Percentiles rank a stretch among this genome's conserved stretches.
These are phyloP conservation scores for Aphidius gifuensis DNA, from an alignment of 1,140 invertebrate genomes.

Conservation along the genomic window DNA sequence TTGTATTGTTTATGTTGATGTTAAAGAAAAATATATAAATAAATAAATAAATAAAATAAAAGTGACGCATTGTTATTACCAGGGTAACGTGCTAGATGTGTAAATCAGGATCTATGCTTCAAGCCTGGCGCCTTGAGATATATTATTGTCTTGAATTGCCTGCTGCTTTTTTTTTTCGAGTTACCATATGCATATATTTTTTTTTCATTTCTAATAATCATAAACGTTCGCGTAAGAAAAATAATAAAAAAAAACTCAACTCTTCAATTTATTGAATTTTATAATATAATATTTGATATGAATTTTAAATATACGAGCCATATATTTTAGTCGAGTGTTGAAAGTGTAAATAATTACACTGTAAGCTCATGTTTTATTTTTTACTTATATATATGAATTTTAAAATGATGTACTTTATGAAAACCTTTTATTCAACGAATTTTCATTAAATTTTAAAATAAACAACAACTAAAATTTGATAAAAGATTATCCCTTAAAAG, in stretches of 20 bases:
- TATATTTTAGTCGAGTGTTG: no score
- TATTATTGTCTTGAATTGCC: conserved; percentile 42
- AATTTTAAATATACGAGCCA: no score
- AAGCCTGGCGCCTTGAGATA: conserved; percentile 35
- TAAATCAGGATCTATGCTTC: conserved; percentile 45
- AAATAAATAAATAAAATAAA: conserved; percentile 28
- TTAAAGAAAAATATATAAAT: not conserved
- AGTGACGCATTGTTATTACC: conserved; percentile 46
- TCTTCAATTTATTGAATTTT: no score
- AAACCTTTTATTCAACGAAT: no score
- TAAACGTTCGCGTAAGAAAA: conserved; percentile 34
- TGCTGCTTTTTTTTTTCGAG: conserved; percentile 9
- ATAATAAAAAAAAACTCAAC: not conserved
- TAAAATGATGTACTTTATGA: no score
- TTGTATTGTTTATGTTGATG: conserved; percentile 43
- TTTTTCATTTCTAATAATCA: conserved; percentile 8
- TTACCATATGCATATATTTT: not conserved
- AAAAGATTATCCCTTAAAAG: no score
- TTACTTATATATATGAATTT: no score
- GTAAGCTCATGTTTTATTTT: no score
- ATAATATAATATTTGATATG: no score
- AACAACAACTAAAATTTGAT: no score
- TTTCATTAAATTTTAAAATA: no score
- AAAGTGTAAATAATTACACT: no score
- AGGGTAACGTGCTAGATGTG: conserved; percentile 42